Evolutionary conservation across 2,797 vertebrate species (phyloP).

Genomic region (Arrhamphus sclerolepis): DNA sequence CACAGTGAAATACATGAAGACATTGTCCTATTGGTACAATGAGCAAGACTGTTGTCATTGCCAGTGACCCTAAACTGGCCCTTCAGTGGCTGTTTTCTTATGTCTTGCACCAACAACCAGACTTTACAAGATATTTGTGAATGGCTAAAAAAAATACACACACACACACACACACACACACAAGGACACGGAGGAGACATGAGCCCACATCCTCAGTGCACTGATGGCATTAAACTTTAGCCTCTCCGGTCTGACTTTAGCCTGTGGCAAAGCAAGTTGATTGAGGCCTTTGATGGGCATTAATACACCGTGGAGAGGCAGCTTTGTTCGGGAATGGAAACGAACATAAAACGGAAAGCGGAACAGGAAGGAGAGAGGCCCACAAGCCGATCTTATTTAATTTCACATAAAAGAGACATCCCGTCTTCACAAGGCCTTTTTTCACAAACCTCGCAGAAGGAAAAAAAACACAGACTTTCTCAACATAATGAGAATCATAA

Average conservation of each 20-base stretch:
- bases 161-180: background rate
- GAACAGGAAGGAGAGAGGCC: constrained; percentile 72
- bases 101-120: constrained; percentile 42
- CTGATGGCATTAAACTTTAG: constrained; percentile 68
- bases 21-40: constrained; percentile 64
- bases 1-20: constrained; percentile 51
- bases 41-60: constrained; percentile 62
- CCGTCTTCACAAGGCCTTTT: constrained; percentile 53
- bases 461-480: constrained; percentile 31
- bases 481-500: constrained; percentile 13
- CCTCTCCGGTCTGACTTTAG: constrained; percentile 64
- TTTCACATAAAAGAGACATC: constrained; percentile 71
- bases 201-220: constrained; percentile 67
- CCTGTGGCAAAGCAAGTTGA: constrained; percentile 73
- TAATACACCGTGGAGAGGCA: constrained; percentile 75
- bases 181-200: constrained; percentile 63
- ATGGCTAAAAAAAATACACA: constrained; percentile 62
- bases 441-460: constrained; percentile 37
- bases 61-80: constrained; percentile 60
- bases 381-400: constrained; percentile 75
- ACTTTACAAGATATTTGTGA: constrained; percentile 65
- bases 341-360: constrained; percentile 69
- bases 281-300: constrained; percentile 78
- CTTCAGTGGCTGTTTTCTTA: constrained; percentile 45
- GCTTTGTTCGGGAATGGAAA: constrained; percentile 74